Conservation (phyloP, 1,140 invertebrate genomes). For the Drosophila parvula region DNA sequence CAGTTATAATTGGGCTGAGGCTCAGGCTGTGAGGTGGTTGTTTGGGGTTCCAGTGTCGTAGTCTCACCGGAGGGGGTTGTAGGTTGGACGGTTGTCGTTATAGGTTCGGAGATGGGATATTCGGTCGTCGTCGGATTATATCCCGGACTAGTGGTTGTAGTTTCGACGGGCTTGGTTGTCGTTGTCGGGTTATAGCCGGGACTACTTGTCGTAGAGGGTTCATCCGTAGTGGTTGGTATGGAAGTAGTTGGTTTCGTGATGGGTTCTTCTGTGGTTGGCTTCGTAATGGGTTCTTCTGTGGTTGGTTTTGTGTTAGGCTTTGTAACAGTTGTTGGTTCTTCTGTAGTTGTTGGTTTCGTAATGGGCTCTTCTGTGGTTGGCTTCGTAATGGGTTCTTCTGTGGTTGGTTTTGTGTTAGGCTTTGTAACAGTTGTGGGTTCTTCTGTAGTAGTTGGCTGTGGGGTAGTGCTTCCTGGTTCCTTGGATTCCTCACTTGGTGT, state of each 20-base stretch:
- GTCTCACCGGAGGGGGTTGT: constrained; percentile 38
- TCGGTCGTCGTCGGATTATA: constrained; percentile 49
- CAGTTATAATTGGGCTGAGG: constrained; percentile 62
- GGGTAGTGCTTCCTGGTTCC: constrained; percentile 82
- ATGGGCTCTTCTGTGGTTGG: constrained; percentile 13
- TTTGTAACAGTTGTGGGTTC: constrained; percentile 59
- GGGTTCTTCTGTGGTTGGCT: constrained; percentile 25
- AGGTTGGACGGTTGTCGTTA: constrained; percentile 24
- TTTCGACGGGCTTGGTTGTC: constrained; percentile 31
- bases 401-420: constrained; percentile 33
- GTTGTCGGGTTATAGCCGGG: constrained; percentile 45
- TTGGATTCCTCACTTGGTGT: constrained; percentile 50
- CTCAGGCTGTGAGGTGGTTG: constrained; percentile 46
- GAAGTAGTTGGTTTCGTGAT: constrained; percentile 29
- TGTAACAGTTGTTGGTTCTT: constrained; percentile 32
- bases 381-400: constrained; percentile 25
- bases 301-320: constrained; percentile 32
- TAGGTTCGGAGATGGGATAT: constrained; percentile 22
- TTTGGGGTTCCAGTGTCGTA: constrained; percentile 26
- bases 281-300: constrained; percentile 21
- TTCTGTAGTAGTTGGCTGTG: constrained; percentile 70
- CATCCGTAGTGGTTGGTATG: constrained; percentile 32
- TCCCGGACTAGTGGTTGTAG: constrained; percentile 43
- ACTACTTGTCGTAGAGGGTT: constrained; percentile 36
- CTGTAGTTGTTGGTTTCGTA: constrained; percentile 15